These are phyloP conservation scores for Ahaetulla prasina DNA, from an alignment of 2,113 vertebrate genomes.

Conservation along the genomic window DNA sequence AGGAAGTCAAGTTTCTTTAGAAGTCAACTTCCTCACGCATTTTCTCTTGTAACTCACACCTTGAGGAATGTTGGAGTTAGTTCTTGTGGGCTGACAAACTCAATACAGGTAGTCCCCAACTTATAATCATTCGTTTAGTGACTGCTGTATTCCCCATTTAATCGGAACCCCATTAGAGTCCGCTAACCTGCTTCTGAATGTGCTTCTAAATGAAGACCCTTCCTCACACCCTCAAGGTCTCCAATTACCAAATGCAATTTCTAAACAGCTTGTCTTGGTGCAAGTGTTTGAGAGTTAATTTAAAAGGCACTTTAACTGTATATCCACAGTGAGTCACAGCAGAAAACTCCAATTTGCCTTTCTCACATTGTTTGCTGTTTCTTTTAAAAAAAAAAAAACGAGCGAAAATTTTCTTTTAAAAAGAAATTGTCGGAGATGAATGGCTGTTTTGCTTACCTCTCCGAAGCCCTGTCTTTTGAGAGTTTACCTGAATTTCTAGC, in stretches of 20 bases:
- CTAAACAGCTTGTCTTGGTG: neutral
- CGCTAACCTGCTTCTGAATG: accelerated
- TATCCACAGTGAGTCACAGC: neutral
- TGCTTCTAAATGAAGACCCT: neutral
- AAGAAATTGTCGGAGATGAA: neutral
- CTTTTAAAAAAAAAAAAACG: neutral
- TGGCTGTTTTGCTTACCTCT: neutral
- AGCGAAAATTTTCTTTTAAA: neutral
- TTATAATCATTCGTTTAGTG: too few species aligned
- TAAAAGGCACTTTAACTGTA: neutral
- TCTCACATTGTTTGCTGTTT: neutral
- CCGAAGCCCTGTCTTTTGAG: too few species aligned
- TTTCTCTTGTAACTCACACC: neutral
- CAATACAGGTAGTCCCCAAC: neutral
- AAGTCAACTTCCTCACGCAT: neutral
- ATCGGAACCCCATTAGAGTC: neutral
- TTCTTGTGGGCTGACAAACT: neutral
- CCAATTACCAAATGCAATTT: neutral
- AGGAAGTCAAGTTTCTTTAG: neutral
- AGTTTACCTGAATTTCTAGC: neutral
- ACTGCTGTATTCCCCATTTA: neutral
- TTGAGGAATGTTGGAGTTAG: neutral
- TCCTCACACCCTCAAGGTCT: neutral
- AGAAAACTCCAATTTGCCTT: neutral
- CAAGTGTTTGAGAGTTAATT: neutral